Conservation (phyloP, 2,113 vertebrate species). For the Oryzias woworae region DNA sequence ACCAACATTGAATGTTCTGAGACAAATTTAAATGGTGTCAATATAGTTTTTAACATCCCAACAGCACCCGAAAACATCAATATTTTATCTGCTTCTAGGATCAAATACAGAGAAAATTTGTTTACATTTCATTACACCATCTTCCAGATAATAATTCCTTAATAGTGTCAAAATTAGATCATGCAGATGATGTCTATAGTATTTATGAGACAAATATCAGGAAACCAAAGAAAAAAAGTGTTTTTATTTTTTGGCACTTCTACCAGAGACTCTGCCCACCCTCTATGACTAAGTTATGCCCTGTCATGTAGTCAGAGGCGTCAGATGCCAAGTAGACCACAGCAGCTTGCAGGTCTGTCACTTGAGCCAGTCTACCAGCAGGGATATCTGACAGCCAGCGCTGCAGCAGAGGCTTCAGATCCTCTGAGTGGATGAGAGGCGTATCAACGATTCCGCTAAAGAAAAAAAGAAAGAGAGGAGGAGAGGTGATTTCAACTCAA, state of each 20-base stretch:
- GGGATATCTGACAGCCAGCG: slow-evolving; percentile 84
- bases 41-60: no score
- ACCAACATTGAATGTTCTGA: no score
- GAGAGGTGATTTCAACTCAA: not conserved
- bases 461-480: slow-evolving; percentile 10
- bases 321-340: slow-evolving; percentile 85
- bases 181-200: slow-evolving; percentile 8
- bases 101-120: no score
- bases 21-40: no score
- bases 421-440: slow-evolving; percentile 81
- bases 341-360: slow-evolving; percentile 85
- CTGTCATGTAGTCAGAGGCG: slow-evolving; percentile 86
- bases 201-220: slow-evolving; percentile 23
- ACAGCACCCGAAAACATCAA: no score
- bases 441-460: slow-evolving; percentile 87
- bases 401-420: slow-evolving; percentile 80
- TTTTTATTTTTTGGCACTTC: slow-evolving; percentile 60
- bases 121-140: no score
- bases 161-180: slow-evolving; percentile 14
- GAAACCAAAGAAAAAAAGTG: slow-evolving; percentile 47
- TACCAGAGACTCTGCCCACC: slow-evolving; percentile 87
- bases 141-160: not conserved
- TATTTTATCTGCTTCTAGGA: no score
- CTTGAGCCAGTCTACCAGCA: slow-evolving; percentile 83
- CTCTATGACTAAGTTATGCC: slow-evolving; percentile 89